Evolutionary conservation across 2,888 invertebrate species (phyloP), one percentile per base, ranked within the genome.

Genomic region (Eupithecia tripunctaria): DNA sequence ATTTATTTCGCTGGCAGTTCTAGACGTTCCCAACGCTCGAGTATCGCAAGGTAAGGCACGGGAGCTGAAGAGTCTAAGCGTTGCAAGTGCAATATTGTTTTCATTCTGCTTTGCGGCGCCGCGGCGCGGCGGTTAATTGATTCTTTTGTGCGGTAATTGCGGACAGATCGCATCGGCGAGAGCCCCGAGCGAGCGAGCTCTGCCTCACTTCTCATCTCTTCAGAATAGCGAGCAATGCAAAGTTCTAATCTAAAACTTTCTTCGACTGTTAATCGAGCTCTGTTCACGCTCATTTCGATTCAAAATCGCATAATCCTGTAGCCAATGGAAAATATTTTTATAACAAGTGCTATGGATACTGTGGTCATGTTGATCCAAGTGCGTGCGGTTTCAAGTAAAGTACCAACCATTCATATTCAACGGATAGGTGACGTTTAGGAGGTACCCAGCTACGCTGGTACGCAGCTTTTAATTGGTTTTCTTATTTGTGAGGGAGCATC

Each of bases 141-240:
- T 93, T 93, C 93, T 88, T 94, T 93, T 93, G 93, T 92, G 85
- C 79, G 78, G 83, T 89, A 88, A 91, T 89, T 88, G 90, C 89
- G 88, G 84, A 82, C 88, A 87, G 89, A 88, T 88, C 89, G 86
- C 90, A 88, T 88, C 89, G 78, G 73, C 36, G 68, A 47, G 71
- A 73, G 51, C 25, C 14, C 21, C 47, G 65, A 32, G 47, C 14
- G 32, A 12, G 32, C 32, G 36, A 15, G 21, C 63, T 12, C n/a
- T 63, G 63, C 32, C 0, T n/a, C 63, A 21, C 29, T 18, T 29
- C 29, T 60, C 18, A 29, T 60, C 60, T 29, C 56, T 60, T 1
- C 1, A 29, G 18, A 18, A 29, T 29, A 29, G 29, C 59, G 25
- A 0, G 4, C 25, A 59, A 27, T 51, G 21, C 51, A 12, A 12